Percentiles rank a stretch among this genome's conserved stretches.
phyloP scores from a whole-genome alignment of 2,797 vertebrate genomes.

The Remorina albescens region DNA sequence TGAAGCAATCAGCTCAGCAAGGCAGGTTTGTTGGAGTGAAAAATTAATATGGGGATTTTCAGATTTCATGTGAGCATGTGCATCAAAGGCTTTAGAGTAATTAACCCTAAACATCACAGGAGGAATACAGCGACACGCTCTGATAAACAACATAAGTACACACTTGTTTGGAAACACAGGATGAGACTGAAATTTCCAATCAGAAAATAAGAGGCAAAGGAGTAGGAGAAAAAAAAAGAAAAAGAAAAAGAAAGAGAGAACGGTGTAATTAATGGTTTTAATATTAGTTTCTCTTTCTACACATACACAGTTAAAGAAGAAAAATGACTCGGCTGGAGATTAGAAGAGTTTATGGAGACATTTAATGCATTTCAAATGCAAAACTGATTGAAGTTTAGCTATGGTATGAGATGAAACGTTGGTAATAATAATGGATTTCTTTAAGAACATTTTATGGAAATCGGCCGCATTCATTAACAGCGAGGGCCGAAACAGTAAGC shows the following conservation, averaged over 20 bases:
- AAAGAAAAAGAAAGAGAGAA: too few species aligned
- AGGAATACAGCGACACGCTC: slow-evolving; percentile 75
- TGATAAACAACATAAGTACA: slow-evolving; percentile 82
- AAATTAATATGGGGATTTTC: slow-evolving; percentile 62
- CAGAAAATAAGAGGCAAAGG: slow-evolving; percentile 53
- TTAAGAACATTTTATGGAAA: slow-evolving; percentile 92
- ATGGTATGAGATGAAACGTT: slow-evolving; percentile 81
- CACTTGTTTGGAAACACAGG: slow-evolving; percentile 74
- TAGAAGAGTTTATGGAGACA: slow-evolving; percentile 79
- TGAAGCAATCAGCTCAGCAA: slow-evolving; percentile 63
- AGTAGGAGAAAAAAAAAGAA: slow-evolving; percentile 40
- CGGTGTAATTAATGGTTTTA: slow-evolving; percentile 76
- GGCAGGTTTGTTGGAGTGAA: slow-evolving; percentile 69
- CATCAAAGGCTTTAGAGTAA: slow-evolving; percentile 75
- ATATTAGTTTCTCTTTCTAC: slow-evolving; percentile 75
- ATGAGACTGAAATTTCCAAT: slow-evolving; percentile 74
- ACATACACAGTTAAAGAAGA: slow-evolving; percentile 71
- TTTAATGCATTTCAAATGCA: slow-evolving; percentile 84
- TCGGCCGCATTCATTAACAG: slow-evolving; percentile 84
- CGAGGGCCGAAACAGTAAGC: slow-evolving; percentile 78
- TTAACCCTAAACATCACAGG: slow-evolving; percentile 78
- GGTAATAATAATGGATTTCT: slow-evolving; percentile 84
- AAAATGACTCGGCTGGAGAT: slow-evolving; percentile 76
- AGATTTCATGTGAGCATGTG: slow-evolving; percentile 59
- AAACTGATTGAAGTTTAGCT: slow-evolving; percentile 83